Base-by-base conservation (phyloP, 2,113 vertebrate species). In the Entelurus aequoreus region DNA sequence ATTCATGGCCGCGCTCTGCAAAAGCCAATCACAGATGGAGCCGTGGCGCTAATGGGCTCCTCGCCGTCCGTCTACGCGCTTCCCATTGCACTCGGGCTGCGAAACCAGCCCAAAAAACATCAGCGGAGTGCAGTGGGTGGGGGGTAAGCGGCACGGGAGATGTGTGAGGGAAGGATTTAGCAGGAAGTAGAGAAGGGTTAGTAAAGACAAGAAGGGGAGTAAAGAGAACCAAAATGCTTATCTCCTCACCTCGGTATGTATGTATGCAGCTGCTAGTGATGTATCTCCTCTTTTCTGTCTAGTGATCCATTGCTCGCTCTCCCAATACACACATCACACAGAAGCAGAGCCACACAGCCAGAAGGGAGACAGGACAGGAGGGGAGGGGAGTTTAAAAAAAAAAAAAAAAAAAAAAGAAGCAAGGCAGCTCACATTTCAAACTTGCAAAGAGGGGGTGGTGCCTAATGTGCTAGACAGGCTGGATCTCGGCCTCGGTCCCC, bases 11-110 rank as follows among this genome's bases (percentile, higher is more conserved):
- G 89, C 92, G 93, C 94, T 93, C 90, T 91, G 94, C 93, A 92
- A 93, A 28, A 95, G 92, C 94, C 95, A 95, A 96, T 96, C 94
- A 95, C 94, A 95, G 93, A 94, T 93, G 90, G 92, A 94, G 92
- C 88, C 90, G 88, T 66, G 78, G 37, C 13, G 90, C 92, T 95
- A 95, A 96, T 95, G 92, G 93, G 94, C 93, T 93, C 93, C 90
- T 90, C 42, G 92, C 88, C 42, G 42, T 11, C 42, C 6, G 6
- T 90, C 90, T 91, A 92, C 89, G 92, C 91, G 93, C 92, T 92
- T 94, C 92, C 38, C 90, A 90, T 90, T 91, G 91, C 90, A 92
- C 90, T 92, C 92, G 83, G 89, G 92, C 93, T 89, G 92, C 90
- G 90, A 83, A 92, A 48, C 10, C 86, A 90, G 92, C 92, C 93